Percentiles rank a stretch among this genome's conserved stretches.
These are phyloP conservation scores for Brachynemurus nebulosus DNA, from an alignment of 2,888 invertebrate genomes.

Conservation along the genomic window DNA sequence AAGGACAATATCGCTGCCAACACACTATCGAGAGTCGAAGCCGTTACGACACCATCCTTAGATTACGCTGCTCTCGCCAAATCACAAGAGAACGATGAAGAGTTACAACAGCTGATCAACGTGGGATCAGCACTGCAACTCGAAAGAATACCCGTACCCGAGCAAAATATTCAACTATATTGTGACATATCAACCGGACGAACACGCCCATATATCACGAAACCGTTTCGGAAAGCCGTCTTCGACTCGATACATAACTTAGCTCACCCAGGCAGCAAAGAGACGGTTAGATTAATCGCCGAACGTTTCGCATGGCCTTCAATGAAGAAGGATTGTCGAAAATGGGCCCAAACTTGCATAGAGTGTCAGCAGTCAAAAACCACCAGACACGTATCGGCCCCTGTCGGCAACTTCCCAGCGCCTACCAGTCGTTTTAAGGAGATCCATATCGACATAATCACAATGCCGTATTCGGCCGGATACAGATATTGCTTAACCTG, in stretches of 20 bases:
- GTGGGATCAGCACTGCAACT: not conserved
- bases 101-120: not conserved
- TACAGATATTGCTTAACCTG: not conserved
- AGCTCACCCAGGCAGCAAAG: conserved; percentile 20
- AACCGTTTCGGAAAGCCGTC: conserved; percentile 7
- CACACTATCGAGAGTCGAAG: conserved; percentile 18
- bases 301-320: conserved; percentile 27
- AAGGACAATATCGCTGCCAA: conserved; percentile 23
- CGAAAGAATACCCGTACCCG: not conserved
- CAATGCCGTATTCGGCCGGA: not conserved
- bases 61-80: not conserved
- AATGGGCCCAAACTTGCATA: too few species aligned
- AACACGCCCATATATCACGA: conserved; percentile 13
- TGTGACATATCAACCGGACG: not conserved
- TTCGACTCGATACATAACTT: conserved; percentile 19
- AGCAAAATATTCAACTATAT: not conserved
- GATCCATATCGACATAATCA: conserved; percentile 11
- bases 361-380: conserved; percentile 26
- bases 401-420: conserved; percentile 18
- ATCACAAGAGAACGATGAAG: not conserved
- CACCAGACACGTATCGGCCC: conserved; percentile 21
- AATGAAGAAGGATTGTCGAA: conserved; percentile 23
- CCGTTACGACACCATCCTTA: not conserved
- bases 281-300: conserved; percentile 21
- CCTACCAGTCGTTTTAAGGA: conserved; percentile 22